Conservation (phyloP, 2,113 vertebrate genomes). For the Nibea coibor region DNA sequence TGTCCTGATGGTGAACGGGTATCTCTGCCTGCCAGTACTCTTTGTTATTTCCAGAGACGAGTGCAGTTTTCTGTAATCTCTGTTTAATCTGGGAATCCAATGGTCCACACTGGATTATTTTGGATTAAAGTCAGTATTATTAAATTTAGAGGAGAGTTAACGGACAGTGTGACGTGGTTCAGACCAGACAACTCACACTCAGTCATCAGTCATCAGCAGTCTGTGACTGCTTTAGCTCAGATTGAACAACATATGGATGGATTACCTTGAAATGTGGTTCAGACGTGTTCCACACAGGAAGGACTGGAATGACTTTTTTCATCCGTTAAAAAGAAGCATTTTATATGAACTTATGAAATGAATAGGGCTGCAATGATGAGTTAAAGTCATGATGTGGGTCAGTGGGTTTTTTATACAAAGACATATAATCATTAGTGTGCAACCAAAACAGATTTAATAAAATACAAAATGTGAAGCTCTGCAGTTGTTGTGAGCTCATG, state of each 20-base stretch:
- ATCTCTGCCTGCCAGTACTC: constrained; percentile 7
- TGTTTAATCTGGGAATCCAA: constrained; percentile 58
- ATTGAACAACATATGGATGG: not conserved
- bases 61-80: constrained; percentile 66
- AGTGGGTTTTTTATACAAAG: no score
- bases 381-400: no score
- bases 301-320: not conserved
- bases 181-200: not conserved
- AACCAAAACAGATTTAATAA: no score
- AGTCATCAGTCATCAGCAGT: not conserved
- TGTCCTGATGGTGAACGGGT: constrained; percentile 9
- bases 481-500: no score
- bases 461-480: no score
- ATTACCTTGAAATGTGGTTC: not conserved
- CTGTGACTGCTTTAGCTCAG: not conserved
- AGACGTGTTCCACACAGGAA: not conserved
- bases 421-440: no score
- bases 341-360: no score
- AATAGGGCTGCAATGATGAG: no score
- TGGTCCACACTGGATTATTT: constrained; percentile 61
- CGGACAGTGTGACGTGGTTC: constrained; percentile 20
- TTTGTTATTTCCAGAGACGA: constrained; percentile 31
- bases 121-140: constrained; percentile 67
- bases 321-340: not conserved
- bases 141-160: constrained; percentile 55